These are phyloP conservation scores for Mellivora capensis DNA, from an alignment of 2,113 vertebrate species.

Conservation along the genomic window DNA sequence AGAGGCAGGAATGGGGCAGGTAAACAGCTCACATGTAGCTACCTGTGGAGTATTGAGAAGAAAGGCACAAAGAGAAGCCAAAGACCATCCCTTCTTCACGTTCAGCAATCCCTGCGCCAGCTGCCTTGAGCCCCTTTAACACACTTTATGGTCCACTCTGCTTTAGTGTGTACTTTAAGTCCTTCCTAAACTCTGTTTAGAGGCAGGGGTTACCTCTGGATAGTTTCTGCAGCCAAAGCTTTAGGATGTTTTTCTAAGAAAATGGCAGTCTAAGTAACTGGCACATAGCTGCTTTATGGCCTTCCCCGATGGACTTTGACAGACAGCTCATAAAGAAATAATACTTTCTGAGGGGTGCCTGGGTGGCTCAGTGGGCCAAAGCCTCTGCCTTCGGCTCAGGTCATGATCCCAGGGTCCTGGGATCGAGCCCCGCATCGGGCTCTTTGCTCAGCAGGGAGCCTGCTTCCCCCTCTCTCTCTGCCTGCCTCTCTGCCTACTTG, in stretches of 20 bases:
- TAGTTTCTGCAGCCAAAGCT: not conserved
- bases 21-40: not conserved
- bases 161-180: not conserved
- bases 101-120: not conserved
- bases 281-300: accelerated
- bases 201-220: not conserved
- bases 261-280: not conserved
- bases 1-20: not conserved
- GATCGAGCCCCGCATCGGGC: too few relatives aligned
- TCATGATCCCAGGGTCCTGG: too few relatives aligned
- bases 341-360: not conserved
- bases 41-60: not conserved
- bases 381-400: too few relatives aligned
- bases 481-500: too few relatives aligned
- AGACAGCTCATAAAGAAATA: not conserved
- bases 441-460: too few relatives aligned
- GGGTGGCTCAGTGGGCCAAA: too few relatives aligned
- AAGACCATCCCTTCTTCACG: not conserved
- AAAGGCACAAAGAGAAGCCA: not conserved
- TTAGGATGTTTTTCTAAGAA: not conserved
- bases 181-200: not conserved
- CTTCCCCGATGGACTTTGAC: slow-evolving; percentile 2
- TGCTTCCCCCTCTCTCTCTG: too few relatives aligned
- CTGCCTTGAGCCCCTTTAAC: not conserved
- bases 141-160: not conserved